phyloP scores from a whole-genome alignment of 2,888 invertebrate species.

The Noctua janthina region DNA sequence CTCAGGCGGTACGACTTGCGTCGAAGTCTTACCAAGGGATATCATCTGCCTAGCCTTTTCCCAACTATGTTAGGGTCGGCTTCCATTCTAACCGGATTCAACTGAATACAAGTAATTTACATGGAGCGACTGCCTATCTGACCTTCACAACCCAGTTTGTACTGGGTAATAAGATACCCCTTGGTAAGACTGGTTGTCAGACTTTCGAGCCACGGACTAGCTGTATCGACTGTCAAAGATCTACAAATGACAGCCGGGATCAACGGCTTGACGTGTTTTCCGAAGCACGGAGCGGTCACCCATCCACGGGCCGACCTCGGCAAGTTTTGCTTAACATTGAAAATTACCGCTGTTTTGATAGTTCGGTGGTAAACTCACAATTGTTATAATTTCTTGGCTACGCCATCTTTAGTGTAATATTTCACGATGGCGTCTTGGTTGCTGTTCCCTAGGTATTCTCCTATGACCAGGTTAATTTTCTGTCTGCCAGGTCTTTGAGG shows the following conservation, averaged over 20 bases:
- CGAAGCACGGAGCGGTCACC: not conserved
- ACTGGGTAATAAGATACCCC: too few species aligned
- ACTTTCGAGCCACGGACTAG: not conserved
- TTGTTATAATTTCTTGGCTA: constrained; percentile 11
- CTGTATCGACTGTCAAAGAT: not conserved
- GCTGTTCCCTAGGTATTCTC: constrained; percentile 43
- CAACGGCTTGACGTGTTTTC: not conserved
- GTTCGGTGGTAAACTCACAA: not conserved
- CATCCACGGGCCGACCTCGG: not conserved
- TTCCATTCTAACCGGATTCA: not conserved
- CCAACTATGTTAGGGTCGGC: not conserved
- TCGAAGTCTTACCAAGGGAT: not conserved
- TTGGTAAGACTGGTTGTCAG: not conserved
- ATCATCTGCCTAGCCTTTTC: not conserved
- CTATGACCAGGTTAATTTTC: constrained; percentile 67
- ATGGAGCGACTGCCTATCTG: not conserved
- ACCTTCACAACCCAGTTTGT: not conserved
- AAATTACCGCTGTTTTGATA: not conserved
- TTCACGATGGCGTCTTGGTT: constrained; percentile 23
- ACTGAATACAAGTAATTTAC: not conserved
- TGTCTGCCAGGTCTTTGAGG: constrained; percentile 76
- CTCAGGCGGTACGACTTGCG: not conserved
- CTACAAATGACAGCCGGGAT: not conserved
- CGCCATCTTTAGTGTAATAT: constrained; percentile 19
- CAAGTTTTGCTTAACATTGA: not conserved